A percentile compares a stretch with the other conserved stretches of the same genome.
phyloP scores from a whole-genome alignment of 2,888 invertebrate genomes.

The Polydesmus complanatus region DNA sequence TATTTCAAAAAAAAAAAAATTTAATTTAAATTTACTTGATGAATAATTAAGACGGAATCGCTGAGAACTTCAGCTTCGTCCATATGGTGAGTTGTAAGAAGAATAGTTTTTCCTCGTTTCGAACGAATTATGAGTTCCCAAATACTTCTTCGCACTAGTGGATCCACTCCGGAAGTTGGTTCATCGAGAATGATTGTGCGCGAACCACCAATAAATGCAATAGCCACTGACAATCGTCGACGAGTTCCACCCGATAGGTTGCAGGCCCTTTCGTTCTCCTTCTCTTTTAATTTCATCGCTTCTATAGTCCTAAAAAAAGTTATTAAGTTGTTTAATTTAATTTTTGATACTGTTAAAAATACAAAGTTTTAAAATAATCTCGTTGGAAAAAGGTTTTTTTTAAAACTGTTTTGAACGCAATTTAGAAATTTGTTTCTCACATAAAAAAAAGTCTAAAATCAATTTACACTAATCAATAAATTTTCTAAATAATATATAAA shows the following conservation, averaged over 20 bases:
- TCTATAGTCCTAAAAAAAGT: constrained; percentile 25
- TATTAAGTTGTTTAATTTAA: neutral
- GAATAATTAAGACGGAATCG: constrained; percentile 31
- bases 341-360: too few relatives aligned
- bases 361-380: too few relatives aligned
- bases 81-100: constrained; percentile 35
- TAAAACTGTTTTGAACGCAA: too few relatives aligned
- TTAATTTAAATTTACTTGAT: constrained; percentile 19
- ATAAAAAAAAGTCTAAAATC: too few relatives aligned
- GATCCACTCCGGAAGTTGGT: constrained; percentile 34
- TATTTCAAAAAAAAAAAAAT: neutral
- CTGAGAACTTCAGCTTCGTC: constrained; percentile 36
- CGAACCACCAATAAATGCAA: constrained; percentile 35
- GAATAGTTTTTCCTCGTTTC: constrained; percentile 29
- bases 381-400: too few relatives aligned
- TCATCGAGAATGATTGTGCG: constrained; percentile 34
- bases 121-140: constrained; percentile 34
- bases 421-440: too few relatives aligned
- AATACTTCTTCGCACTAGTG: constrained; percentile 32
- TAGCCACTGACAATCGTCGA: constrained; percentile 33
- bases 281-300: constrained; percentile 28
- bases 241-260: constrained; percentile 34
- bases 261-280: constrained; percentile 26
- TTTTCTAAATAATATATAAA: neutral
- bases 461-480: too few relatives aligned